Base-by-base conservation (phyloP, 2,888 invertebrate species). In the Keiferia lycopersicella region DNA sequence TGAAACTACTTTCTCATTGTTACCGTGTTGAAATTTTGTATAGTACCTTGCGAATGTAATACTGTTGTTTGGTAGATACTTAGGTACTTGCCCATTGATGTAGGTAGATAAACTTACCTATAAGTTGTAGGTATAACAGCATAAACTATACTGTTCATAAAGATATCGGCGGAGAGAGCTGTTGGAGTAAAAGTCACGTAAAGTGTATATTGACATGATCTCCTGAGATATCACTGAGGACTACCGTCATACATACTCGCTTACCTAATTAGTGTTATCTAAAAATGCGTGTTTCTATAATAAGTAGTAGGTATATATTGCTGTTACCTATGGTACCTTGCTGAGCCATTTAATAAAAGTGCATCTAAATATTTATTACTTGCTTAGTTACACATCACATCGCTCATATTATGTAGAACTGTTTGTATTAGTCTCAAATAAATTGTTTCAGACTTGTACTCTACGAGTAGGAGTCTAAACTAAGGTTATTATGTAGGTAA, bases 1-100 rank as follows among this genome's bases (percentile, higher is more conserved):
- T 70, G 69, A 67, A 68, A 67, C 71, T 68, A 73, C 73, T 80
- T 78, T 78, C 78, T 75, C 78, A 80, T 80, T 82, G 82, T 83
- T 75, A 73, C 75, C 68, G 66, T 77, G 12, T 22, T 68, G 66
- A 63, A 64, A 64, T 64, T 63, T 63, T 64, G 16, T 66, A 26
- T 6, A 22, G 22, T 56, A 61, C 48, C 65, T 61, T 57, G 63
- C 62, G 61, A 61, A 61, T 61, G 61, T 22, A 57, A 11, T 16
- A 8, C 48, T 48, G 16, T n/a, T 45, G 45, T 34, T 34, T 34
- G 34, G 34, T 34, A 45, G 45, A 38, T 61, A 65, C 50, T 20
- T 39, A 16, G n/a, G n/a, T 45, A n/a, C 11, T 14, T n/a, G n/a
- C n/a, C n/a, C n/a, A 14, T 14, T 14, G 14, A 3, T n/a, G 16